Base-by-base conservation (phyloP, 2,888 invertebrate species). In the Geotrupes spiniger region DNA sequence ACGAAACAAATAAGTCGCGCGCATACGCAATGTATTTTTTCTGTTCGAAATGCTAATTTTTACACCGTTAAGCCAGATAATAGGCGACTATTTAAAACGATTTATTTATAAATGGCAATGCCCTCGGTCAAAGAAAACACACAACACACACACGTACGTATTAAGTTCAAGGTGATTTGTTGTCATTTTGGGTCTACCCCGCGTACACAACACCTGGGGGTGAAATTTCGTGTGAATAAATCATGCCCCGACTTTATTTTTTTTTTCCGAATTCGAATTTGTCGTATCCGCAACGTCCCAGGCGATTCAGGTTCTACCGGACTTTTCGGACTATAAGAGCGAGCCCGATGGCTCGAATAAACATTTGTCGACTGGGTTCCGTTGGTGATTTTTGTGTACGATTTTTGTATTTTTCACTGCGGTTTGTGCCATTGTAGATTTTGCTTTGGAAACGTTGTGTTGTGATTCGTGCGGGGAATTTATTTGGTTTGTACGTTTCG, bases 121-220 rank as follows among this genome's bases (percentile, higher is more conserved):
- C 6, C 21, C 21, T 6, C 21, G 21, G 3, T 21, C 21, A 6
- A 4, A 6, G 21, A 4, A 4, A 21, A 4, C 3, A 4, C 6
- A 6, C 6, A 4, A 21, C 3, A 21, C 3, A 21, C 6, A 21
- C 21, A 21, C 21, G 3, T 21, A 21, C 21, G 21, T 6, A 6
- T 21, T 21, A 57, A 52, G 57, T 57, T 57, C 55, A 55, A 55
- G 57, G 57, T 36, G 36, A 51, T 49, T 46, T 54, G 46, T 49
- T 53, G 56, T 36, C 52, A 56, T 56, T 56, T 52, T 43, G 28
- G 28, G n/a, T n/a, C n/a, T n/a, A n/a, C n/a, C n/a, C n/a, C n/a
- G n/a, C n/a, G n/a, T n/a, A n/a, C n/a, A n/a, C n/a, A n/a, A n/a
- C n/a, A n/a, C n/a, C n/a, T n/a, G n/a, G n/a, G n/a, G n/a, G n/a